Evolutionary conservation across 1,140 invertebrate species (phyloP), one percentile per base, ranked within the genome.

Genomic region (Zaprionus camerounensis): DNA sequence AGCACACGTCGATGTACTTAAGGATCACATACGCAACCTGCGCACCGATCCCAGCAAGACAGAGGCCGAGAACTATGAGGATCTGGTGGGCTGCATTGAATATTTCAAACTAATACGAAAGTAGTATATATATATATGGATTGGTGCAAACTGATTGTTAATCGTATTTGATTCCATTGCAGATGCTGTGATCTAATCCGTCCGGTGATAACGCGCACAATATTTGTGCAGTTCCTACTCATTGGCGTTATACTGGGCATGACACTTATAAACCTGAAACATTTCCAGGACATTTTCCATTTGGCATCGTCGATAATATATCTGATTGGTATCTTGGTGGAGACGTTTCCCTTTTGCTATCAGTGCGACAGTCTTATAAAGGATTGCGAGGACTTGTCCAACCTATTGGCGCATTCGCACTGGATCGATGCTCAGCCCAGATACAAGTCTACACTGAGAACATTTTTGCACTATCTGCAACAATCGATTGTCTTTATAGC

Each of bases 81-180:
- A 81, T 3, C 58, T 88, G 20, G 84, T 88, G n/a, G 17, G 11
- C 46, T 79, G 78, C 59, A 90, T 88, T 22, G 56, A 36, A 26
- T 69, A 84, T 38, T 72, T 90, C 20, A 71, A 71, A 0, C 36
- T 20, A 3, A 83, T 83, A 20, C 26, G 80, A 11, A 28, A 73
- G 81, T 83, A 38, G 34, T 44, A 6, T 20, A 22, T 2, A n/a
- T 34, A 44, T 22, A 22, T 34, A 44, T 41, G 3, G 1, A 24
- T 20, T 34, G 9, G 1, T 46, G 2, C 31, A 22, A n/a, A 51
- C 2, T 13, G 7, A 51, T 46, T n/a, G 13, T 26, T 5, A 44
- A 24, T 41, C 26, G 13, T 9, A 24, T 15, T 6, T 46, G 0
- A 41, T n/a, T 17, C 6, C 2, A 28, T 13, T 17, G 20, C 6